A percentile compares a stretch with the other conserved stretches of the same genome.
phyloP scores from a whole-genome alignment of 2,113 vertebrate genomes.

The Globicephala melas region DNA sequence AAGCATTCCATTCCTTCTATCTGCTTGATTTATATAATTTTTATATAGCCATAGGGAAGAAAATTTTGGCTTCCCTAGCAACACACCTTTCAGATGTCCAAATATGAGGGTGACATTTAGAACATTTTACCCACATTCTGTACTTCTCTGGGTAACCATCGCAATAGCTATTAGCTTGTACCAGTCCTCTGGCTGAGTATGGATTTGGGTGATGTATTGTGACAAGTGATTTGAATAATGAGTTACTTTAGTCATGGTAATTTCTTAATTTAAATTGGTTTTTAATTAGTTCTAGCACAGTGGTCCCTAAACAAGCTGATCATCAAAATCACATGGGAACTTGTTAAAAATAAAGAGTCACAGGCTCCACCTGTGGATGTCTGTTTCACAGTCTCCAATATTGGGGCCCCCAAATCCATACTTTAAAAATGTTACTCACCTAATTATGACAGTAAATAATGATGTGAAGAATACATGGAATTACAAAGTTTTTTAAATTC shows the following conservation, averaged over 20 bases:
- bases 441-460: neutral
- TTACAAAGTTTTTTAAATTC: neutral
- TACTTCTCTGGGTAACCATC: neutral
- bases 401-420: neutral
- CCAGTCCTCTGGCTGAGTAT: neutral
- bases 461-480: neutral
- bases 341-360: neutral
- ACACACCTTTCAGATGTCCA: neutral
- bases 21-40: neutral
- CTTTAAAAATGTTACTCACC: neutral
- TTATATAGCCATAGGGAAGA: neutral
- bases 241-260: neutral
- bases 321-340: neutral
- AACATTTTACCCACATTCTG: neutral
- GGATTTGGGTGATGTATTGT: neutral
- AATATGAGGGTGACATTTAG: neutral
- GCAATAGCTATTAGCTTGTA: neutral
- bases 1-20: neutral
- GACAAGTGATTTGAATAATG: neutral
- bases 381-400: neutral
- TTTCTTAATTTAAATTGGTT: neutral
- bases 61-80: neutral
- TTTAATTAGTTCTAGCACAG: neutral
- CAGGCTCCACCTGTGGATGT: neutral
- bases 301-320: neutral